Evolutionary conservation across 2,888 invertebrate species (phyloP).

Genomic region (Bembecia ichneumoniformis): DNA sequence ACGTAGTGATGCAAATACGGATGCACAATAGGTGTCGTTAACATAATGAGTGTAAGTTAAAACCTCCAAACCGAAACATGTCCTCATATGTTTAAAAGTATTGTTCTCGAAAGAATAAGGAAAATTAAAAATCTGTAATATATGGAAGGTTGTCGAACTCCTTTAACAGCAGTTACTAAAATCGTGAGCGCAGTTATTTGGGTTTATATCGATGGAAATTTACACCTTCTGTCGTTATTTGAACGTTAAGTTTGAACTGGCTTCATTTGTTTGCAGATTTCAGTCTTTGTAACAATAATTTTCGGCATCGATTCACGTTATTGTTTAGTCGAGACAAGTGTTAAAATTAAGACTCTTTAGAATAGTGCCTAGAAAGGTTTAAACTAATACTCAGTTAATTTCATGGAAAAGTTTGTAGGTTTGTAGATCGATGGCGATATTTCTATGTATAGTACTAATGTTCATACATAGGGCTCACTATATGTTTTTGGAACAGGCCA

Average conservation of each 20-base stretch:
- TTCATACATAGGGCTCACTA: too few relatives aligned
- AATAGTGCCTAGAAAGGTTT: too few relatives aligned
- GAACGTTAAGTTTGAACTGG: conserved; percentile 40
- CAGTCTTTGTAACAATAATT: conserved; percentile 21
- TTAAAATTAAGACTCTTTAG: too few relatives aligned
- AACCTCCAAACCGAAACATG: conserved; percentile 1
- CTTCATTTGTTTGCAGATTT: conserved; percentile 38
- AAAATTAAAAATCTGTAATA: conserved; percentile 10
- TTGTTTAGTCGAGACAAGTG: too few relatives aligned
- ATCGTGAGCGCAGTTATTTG: conserved; percentile 41
- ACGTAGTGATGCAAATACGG: conserved; percentile 13
- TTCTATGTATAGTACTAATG: too few relatives aligned
- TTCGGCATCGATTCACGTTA: too few relatives aligned
- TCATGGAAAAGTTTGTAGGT: too few relatives aligned
- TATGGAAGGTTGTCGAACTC: conserved; percentile 43
- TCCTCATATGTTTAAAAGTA: background rate
- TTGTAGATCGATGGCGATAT: too few relatives aligned
- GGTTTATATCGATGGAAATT: conserved; percentile 51
- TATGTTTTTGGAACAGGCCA: too few relatives aligned
- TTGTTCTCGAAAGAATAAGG: background rate
- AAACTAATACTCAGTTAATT: too few relatives aligned
- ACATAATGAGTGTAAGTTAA: conserved; percentile 6
- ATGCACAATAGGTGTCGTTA: conserved; percentile 13
- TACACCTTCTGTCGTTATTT: conserved; percentile 45
- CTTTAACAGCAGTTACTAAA: conserved; percentile 17